Conservation (phyloP, 2,113 vertebrate species). For the Pachypanchax playfairii region DNA sequence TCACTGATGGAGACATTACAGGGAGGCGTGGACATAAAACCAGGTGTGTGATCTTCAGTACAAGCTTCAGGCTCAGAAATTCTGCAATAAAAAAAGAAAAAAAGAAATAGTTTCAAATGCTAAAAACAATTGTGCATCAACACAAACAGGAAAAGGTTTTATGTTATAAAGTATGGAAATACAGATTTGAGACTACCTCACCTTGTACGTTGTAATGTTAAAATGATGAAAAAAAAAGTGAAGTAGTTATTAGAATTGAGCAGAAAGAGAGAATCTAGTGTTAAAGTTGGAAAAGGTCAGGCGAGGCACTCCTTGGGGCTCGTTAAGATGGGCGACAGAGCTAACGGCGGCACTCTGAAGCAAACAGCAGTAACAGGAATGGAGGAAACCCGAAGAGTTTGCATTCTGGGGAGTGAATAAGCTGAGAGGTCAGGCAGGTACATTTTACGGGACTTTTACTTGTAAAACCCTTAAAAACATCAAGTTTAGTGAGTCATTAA, state of each 20-base stretch:
- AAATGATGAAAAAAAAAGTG: not conserved
- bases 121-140: not conserved
- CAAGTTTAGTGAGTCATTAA: constrained; percentile 20
- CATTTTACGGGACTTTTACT: constrained; percentile 20
- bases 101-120: not conserved
- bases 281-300: constrained; percentile 49
- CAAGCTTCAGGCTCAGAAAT: constrained; percentile 14
- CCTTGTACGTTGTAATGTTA: constrained; percentile 46
- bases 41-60: constrained; percentile 18
- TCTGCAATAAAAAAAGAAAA: constrained; percentile 42
- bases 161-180: constrained; percentile 1
- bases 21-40: constrained; percentile 14
- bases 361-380: constrained; percentile 62
- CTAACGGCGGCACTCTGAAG: constrained; percentile 53
- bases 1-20: constrained; percentile 9
- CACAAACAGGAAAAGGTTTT: not conserved
- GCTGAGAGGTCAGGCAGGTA: constrained; percentile 47
- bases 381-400: constrained; percentile 28
- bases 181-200: constrained; percentile 41
- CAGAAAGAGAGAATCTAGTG: constrained; percentile 37
- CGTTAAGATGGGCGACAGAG: constrained; percentile 59
- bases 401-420: constrained; percentile 56
- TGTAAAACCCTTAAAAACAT: constrained; percentile 23
- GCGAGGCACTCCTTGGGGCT: constrained; percentile 59
- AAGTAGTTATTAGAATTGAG: constrained; percentile 38